Percentiles rank a stretch among this genome's conserved stretches.
Conservation (phyloP, 2,797 vertebrate genomes). For the Acanthurus lineatus region DNA sequence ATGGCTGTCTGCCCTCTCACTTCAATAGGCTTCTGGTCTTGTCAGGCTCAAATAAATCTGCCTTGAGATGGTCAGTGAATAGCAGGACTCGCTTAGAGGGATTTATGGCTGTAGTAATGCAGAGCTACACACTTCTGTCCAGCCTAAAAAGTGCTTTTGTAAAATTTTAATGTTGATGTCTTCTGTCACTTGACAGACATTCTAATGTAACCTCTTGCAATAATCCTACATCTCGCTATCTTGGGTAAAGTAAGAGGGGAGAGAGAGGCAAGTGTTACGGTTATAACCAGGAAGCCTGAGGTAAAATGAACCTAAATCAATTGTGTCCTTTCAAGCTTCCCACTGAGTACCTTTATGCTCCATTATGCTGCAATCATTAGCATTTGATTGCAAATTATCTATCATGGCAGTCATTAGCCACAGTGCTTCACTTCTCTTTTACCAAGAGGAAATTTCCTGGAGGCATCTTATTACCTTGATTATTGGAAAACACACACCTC, state of each 20-base stretch:
- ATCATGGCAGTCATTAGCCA: conserved; percentile 12
- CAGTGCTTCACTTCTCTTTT: conserved; percentile 15
- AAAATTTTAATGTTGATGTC: not conserved
- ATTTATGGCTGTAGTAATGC: not conserved
- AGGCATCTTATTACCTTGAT: not conserved
- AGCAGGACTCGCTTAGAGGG: too few relatives aligned
- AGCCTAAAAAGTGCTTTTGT: not conserved
- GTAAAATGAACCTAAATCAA: conserved; percentile 16
- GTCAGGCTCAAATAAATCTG: too few relatives aligned
- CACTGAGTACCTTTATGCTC: conserved; percentile 21
- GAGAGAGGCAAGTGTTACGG: not conserved
- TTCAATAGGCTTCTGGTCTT: too few relatives aligned
- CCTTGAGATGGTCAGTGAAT: too few relatives aligned
- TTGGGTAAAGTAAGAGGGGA: not conserved
- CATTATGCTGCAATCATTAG: conserved; percentile 51
- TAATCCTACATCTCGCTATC: not conserved
- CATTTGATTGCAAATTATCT: conserved; percentile 10
- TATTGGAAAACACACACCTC: conserved; percentile 7
- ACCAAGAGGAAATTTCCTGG: not conserved
- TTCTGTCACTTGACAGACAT: not conserved
- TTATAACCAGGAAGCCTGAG: conserved; percentile 17
- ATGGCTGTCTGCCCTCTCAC: too few relatives aligned
- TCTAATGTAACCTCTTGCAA: conserved; percentile 10
- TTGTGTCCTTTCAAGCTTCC: conserved; percentile 10
- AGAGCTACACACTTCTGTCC: not conserved